phyloP scores from a whole-genome alignment of 2,888 invertebrate species.

The Drosophila phalerata region DNA sequence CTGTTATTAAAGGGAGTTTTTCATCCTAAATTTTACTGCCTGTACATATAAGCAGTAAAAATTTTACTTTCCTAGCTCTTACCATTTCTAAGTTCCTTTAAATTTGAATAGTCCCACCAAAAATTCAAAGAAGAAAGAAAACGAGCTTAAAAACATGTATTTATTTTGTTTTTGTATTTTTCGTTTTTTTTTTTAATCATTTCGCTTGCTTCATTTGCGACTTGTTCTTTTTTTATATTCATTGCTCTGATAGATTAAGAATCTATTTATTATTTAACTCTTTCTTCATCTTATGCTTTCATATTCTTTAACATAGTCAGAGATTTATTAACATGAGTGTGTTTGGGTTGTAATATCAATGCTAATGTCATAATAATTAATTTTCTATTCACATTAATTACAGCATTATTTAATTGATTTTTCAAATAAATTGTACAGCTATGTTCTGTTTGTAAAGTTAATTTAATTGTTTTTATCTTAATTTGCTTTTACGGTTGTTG shows the following conservation, averaged over 20 bases:
- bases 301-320: slow-evolving; percentile 44
- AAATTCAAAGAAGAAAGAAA: slow-evolving; percentile 12
- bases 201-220: slow-evolving; percentile 51
- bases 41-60: too few species aligned
- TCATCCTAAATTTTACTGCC: too few species aligned
- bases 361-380: slow-evolving; percentile 67
- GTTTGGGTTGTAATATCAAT: slow-evolving; percentile 47
- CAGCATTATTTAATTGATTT: slow-evolving; percentile 71
- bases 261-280: slow-evolving; percentile 23
- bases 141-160: slow-evolving; percentile 64
- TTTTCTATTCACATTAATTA: slow-evolving; percentile 77
- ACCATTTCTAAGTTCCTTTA: too few species aligned
- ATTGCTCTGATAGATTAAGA: slow-evolving; percentile 41
- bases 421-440: slow-evolving; percentile 69
- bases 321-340: slow-evolving; percentile 46
- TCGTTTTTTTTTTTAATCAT: slow-evolving; percentile 36
- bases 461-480: slow-evolving; percentile 22
- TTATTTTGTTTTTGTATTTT: slow-evolving; percentile 51
- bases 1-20: too few species aligned
- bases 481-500: slow-evolving; percentile 7
- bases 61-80: too few species aligned
- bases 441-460: slow-evolving; percentile 33
- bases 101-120: neutral
- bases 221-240: slow-evolving; percentile 33
- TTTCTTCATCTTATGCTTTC: slow-evolving; percentile 18